Evolutionary conservation across 2,888 invertebrate genomes (phyloP), one percentile per base, ranked within the genome.

Genomic region (Cataglyphis cursor): DNA sequence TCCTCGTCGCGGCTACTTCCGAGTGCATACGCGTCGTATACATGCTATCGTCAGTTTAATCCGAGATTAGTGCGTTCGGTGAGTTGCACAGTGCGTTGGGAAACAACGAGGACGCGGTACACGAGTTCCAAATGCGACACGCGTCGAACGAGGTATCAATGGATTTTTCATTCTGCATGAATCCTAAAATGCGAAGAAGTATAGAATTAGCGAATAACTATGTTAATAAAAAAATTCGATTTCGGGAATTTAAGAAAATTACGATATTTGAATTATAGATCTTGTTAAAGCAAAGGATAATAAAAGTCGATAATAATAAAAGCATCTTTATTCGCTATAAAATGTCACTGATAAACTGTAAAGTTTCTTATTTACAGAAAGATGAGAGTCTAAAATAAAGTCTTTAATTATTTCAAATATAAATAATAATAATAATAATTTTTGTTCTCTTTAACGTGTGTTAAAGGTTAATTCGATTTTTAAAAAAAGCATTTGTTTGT

Each of bases 121-220:
- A 10, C 44, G 5, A 65, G 18, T 8, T 0, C 35, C 86, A 89
- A 88, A 93, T 93, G 93, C 86, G 93, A 88, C 93, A 93, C 88
- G 87, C 92, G 84, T 89, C 91, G 57, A 90, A 88, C 8, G 92
- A 93, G 92, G 92, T 93, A 92, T 8, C 12, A 35, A 31, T n/a
- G 35, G 35, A 8, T 48, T 54, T 54, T n/a, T 38, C 1, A 28
- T 9, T 24, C 38, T 21, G 15, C 28, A 0, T 15, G 28, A 38
- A 54, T 48, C 44, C 18, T 76, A 3, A 44, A 41, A 57, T n/a
- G 0, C 5, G 3, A 38, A 38, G 24, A 41, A 54, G 15, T 24
- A 57, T 28, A 31, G 15, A 54, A 6, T 15, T 9, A 21, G 6
- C 18, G 21, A 62, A 31, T 18, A 12, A 64, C 35, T 41, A 24